Conservation (phyloP, 2,797 vertebrate genomes). For the Siniperca obscura region DNA sequence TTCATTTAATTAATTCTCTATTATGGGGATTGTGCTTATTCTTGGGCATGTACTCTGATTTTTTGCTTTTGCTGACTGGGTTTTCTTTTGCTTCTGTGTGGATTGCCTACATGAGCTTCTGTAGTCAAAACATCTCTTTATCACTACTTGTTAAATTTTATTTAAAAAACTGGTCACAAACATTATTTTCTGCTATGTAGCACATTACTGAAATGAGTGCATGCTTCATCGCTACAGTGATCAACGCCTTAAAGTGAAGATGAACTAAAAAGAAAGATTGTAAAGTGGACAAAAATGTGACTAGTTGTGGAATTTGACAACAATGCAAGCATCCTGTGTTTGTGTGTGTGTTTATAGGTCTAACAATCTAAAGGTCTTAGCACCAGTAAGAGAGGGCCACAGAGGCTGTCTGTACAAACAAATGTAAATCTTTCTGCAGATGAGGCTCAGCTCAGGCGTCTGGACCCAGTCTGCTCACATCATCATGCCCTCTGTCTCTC, state of each 20-base stretch:
- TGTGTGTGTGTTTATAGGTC: conserved; percentile 22
- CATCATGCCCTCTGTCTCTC: background rate
- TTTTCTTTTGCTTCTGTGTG: background rate
- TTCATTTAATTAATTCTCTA: background rate
- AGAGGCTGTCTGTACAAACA: conserved; percentile 59
- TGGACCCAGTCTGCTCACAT: conserved; percentile 39
- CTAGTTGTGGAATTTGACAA: background rate
- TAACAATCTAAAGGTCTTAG: conserved; percentile 5
- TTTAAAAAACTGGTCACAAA: background rate
- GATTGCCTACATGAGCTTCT: background rate
- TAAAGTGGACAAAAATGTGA: background rate
- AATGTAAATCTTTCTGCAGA: conserved; percentile 53
- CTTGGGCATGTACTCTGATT: no score
- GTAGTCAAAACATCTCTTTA: background rate
- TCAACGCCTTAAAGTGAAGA: background rate
- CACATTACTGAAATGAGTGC: background rate
- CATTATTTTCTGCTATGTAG: background rate
- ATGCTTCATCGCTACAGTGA: background rate
- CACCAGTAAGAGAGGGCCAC: background rate
- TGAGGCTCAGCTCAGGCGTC: conserved; percentile 41
- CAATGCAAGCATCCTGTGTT: conserved; percentile 19
- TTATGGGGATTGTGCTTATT: background rate
- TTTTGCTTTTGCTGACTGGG: background rate
- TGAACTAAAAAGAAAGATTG: background rate
- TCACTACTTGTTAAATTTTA: background rate